These are phyloP conservation scores for Druceiella hillmani DNA, from an alignment of 2,888 invertebrate genomes.

Conservation along the genomic window DNA sequence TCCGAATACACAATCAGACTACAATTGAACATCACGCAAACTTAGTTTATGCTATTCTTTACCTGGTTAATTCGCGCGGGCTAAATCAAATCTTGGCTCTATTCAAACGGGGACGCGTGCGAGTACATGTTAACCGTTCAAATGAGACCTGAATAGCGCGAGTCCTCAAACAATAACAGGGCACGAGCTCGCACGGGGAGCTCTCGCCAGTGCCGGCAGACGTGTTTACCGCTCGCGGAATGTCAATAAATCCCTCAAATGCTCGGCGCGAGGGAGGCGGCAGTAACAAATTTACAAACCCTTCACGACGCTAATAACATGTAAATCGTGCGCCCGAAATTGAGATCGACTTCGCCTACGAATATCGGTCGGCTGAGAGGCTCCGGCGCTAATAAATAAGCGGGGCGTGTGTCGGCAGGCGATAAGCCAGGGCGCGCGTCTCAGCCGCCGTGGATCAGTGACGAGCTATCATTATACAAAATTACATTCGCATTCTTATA, in stretches of 20 bases:
- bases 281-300: slow-evolving; percentile 3
- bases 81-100: no score
- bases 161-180: no score
- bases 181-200: no score
- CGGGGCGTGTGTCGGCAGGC: slow-evolving; percentile 42
- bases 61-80: no score
- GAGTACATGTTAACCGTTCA: no score
- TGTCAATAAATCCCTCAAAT: slow-evolving; percentile 3
- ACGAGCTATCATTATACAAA: slow-evolving; percentile 32
- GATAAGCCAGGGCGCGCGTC: slow-evolving; percentile 37
- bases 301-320: not conserved
- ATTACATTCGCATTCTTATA: no score
- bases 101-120: no score
- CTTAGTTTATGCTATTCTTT: no score
- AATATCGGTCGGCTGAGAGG: slow-evolving; percentile 26
- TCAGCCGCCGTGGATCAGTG: slow-evolving; percentile 30
- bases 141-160: no score
- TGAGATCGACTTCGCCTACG: slow-evolving; percentile 24
- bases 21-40: no score
- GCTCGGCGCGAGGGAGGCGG: not conserved
- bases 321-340: not conserved
- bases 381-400: slow-evolving; percentile 43
- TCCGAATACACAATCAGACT: no score
- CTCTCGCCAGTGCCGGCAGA: no score
- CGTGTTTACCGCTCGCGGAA: not conserved